phyloP scores from a whole-genome alignment of 2,113 vertebrate genomes.

The Addax nasomaculatus region DNA sequence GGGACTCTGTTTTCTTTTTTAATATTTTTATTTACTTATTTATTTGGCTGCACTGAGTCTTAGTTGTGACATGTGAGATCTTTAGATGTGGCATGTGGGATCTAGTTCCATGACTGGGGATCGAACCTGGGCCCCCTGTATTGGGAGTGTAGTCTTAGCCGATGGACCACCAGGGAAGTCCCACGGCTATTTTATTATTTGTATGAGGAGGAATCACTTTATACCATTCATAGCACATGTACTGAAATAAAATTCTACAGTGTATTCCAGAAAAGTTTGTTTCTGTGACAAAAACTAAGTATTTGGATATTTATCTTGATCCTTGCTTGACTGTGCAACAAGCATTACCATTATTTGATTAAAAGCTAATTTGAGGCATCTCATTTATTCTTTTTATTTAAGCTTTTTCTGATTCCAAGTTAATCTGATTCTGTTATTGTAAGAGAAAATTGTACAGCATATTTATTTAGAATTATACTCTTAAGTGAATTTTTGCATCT shows the following conservation, averaged over 20 bases:
- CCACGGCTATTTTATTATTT: neutral
- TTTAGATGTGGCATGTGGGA: neutral
- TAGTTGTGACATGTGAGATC: neutral
- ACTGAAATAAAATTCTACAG: neutral
- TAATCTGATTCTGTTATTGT: neutral
- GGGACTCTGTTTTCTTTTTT: neutral
- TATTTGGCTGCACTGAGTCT: neutral
- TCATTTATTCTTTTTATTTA: neutral
- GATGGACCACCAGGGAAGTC: neutral
- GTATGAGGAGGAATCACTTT: neutral
- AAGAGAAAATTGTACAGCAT: neutral
- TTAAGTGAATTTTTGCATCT: neutral
- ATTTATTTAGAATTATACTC: neutral
- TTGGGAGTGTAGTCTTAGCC: neutral
- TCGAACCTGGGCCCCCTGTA: neutral
- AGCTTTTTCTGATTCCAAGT: constrained; percentile 15
- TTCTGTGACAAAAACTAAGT: neutral
- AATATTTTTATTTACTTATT: neutral
- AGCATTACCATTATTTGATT: constrained; percentile 7
- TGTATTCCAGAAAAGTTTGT: neutral
- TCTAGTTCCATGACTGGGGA: neutral
- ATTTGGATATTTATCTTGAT: constrained; percentile 24
- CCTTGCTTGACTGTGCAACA: neutral
- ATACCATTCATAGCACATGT: neutral
- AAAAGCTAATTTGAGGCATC: neutral